Percentiles rank a stretch among this genome's conserved stretches.
These are phyloP conservation scores for Oxygymnocypris stewartii DNA, from an alignment of 2,113 vertebrate genomes.

Conservation along the genomic window DNA sequence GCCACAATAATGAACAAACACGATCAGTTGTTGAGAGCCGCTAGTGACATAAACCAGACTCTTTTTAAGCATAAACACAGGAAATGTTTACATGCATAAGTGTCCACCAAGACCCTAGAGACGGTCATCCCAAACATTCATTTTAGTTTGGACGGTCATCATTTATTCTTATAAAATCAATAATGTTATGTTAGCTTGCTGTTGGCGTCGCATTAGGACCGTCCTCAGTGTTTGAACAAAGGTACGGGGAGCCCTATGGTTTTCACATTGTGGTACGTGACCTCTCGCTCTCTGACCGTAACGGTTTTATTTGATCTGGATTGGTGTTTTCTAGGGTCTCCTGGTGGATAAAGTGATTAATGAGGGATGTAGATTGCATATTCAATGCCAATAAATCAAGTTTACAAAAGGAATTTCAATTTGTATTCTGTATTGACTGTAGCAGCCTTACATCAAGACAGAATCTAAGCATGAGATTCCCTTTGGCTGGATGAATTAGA, in stretches of 20 bases:
- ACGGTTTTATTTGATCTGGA: slow-evolving; percentile 50
- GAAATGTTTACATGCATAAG: slow-evolving; percentile 71
- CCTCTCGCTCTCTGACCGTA: slow-evolving; percentile 56
- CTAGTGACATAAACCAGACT: slow-evolving; percentile 75
- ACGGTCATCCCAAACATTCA: background rate
- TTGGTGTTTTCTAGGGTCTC: slow-evolving; percentile 35
- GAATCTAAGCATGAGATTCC: slow-evolving; percentile 12
- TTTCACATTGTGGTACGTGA: slow-evolving; percentile 34
- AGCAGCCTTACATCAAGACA: background rate
- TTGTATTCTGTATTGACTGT: background rate
- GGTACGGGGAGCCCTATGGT: slow-evolving; percentile 38
- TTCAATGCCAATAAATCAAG: slow-evolving; percentile 57
- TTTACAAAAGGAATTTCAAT: slow-evolving; percentile 28
- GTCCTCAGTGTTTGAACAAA: slow-evolving; percentile 7
- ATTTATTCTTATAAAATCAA: background rate
- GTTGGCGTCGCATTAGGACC: background rate
- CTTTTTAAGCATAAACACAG: slow-evolving; percentile 65
- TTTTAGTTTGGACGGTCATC: background rate
- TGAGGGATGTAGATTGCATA: slow-evolving; percentile 39
- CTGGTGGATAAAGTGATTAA: slow-evolving; percentile 55
- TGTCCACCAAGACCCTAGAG: slow-evolving; percentile 58
- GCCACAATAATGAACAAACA: slow-evolving; percentile 70
- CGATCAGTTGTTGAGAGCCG: slow-evolving; percentile 44
- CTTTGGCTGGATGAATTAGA: background rate
- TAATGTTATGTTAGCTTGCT: background rate